Conservation (phyloP, 1,140 invertebrate species). For the Neodiprion pinetum region DNA sequence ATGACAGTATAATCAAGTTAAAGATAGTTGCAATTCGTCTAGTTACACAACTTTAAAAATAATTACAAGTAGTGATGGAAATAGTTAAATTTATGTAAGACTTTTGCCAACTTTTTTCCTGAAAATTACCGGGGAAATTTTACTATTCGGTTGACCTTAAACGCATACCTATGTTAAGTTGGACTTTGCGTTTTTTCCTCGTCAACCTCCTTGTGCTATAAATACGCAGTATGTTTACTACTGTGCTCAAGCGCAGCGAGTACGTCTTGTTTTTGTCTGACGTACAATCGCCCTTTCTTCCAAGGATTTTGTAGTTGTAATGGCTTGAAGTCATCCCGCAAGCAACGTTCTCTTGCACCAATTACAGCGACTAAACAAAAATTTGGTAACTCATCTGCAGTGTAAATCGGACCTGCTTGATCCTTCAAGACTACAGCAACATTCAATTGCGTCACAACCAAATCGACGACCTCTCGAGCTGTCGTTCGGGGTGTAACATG, state of each 20-base stretch:
- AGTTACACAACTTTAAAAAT: too few relatives aligned
- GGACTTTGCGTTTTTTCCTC: background rate
- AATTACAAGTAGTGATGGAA: too few relatives aligned
- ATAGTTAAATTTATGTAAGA: too few relatives aligned
- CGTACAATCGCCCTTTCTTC: conserved; percentile 91
- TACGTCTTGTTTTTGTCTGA: conserved; percentile 87
- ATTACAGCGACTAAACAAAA: conserved; percentile 95
- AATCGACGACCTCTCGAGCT: conserved; percentile 90
- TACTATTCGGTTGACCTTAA: background rate
- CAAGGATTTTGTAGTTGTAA: conserved; percentile 93
- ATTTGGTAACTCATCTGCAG: conserved; percentile 78
- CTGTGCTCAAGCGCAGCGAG: conserved; percentile 86
- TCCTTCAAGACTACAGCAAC: conserved; percentile 89
- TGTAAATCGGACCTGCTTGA: conserved; percentile 85
- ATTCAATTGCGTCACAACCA: conserved; percentile 93
- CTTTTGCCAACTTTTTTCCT: too few relatives aligned
- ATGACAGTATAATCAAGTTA: too few relatives aligned
- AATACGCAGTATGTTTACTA: conserved; percentile 73
- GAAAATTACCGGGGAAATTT: background rate
- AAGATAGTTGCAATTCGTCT: too few relatives aligned
- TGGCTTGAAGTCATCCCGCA: conserved; percentile 92
- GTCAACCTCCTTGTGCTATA: conserved; percentile 39
- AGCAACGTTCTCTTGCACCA: conserved; percentile 87
- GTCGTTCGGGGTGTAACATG: conserved; percentile 91
- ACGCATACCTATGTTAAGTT: background rate